phyloP scores from a whole-genome alignment of 2,113 vertebrate genomes.

The Semicossyphus pulcher region DNA sequence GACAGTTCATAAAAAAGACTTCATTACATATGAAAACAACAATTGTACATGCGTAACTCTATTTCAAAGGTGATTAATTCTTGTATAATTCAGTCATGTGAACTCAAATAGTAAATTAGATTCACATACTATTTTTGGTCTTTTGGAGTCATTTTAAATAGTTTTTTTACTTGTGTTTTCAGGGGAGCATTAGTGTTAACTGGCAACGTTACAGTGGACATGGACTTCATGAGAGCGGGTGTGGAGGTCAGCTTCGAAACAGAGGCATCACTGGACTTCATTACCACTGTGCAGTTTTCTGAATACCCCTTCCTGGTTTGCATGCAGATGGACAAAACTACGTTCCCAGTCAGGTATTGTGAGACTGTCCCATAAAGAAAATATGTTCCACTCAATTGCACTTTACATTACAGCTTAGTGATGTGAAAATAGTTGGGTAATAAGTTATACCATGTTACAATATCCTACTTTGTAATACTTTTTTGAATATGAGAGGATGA shows the following conservation, averaged over 20 bases:
- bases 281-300: slow-evolving; percentile 97
- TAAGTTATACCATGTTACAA: too few species aligned
- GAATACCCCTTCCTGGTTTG: slow-evolving; percentile 97
- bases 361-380: not conserved
- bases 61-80: not conserved
- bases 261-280: slow-evolving; percentile 89
- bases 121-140: too few species aligned
- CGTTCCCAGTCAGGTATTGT: slow-evolving; percentile 89
- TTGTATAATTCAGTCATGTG: too few species aligned
- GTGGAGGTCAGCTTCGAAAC: slow-evolving; percentile 89
- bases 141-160: too few species aligned
- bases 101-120: too few species aligned
- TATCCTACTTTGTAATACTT: too few species aligned
- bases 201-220: slow-evolving; percentile 90
- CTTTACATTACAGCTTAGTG: not conserved
- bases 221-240: slow-evolving; percentile 89
- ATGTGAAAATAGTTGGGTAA: not conserved
- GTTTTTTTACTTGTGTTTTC: slow-evolving; percentile 45
- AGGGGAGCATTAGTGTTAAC: slow-evolving; percentile 87
- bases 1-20: too few species aligned
- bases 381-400: too few species aligned
- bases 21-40: too few species aligned
- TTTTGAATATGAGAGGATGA: too few species aligned
- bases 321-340: slow-evolving; percentile 94
- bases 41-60: too few species aligned